Conservation (phyloP, 2,113 vertebrate species). For the Octodon degus region DNA sequence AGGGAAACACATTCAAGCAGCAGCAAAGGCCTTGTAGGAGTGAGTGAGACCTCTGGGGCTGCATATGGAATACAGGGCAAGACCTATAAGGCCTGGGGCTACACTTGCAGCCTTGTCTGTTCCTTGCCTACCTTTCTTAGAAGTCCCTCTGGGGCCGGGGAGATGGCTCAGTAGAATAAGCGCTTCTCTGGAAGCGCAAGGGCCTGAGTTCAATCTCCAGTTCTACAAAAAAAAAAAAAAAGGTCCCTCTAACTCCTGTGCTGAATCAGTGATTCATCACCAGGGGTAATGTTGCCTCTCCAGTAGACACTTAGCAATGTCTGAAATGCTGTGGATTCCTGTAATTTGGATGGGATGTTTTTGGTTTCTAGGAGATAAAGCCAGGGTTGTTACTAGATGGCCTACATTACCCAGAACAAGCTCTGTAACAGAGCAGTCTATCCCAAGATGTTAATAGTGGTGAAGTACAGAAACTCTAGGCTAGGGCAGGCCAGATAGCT, state of each 20-base stretch:
- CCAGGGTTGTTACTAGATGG: not conserved
- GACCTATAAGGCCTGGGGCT: not conserved
- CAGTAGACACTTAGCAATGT: not conserved
- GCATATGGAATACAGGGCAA: accelerated
- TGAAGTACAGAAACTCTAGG: not conserved
- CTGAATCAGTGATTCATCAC: not conserved
- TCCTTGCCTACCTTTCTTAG: not conserved
- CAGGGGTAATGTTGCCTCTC: not conserved
- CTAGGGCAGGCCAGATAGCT: too few species aligned
- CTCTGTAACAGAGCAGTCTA: not conserved
- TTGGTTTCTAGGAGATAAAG: not conserved
- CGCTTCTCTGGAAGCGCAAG: too few species aligned
- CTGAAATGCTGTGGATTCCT: not conserved
- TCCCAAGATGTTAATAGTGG: not conserved
- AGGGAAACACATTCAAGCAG: too few species aligned
- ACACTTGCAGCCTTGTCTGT: not conserved
- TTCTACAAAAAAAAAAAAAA: too few species aligned
- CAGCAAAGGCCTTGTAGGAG: not conserved
- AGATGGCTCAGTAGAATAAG: too few species aligned
- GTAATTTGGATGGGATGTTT: not conserved
- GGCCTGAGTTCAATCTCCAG: too few species aligned
- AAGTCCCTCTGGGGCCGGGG: too few species aligned
- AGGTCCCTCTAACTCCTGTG: not conserved
- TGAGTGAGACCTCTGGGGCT: not conserved
- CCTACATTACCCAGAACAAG: not conserved